Evolutionary conservation across 1,140 invertebrate species (phyloP), one percentile per base, ranked within the genome.

Genomic region (Aphaenogaster floridana): DNA sequence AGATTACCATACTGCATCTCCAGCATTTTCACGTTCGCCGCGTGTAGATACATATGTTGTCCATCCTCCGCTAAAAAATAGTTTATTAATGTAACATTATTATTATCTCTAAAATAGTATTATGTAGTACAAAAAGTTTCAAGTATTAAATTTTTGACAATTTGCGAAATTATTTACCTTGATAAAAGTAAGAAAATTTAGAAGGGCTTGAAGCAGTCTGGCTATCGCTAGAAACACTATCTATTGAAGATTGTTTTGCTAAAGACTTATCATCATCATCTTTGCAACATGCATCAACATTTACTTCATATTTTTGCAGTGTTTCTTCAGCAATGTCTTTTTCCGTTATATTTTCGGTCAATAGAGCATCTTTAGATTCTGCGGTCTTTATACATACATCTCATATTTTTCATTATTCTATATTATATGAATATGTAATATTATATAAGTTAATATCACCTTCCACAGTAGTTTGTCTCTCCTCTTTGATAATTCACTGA

Each of bases 31-130:
- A 98, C 97, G 95, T 99, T 99, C 88, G 99, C 94, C 4, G 98
- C 97, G 96, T 99, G 98, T 66, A 99, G 94, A 94, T 98, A 99
- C 42, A 99, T 97, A 93, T 99, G 98, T 94, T 99, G 98, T 0
- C 99, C 99, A 96, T 99, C 98, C 52, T 96, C 96, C 81, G 97
- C 98, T 98, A 91, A 59, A 96, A 96, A 91, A 68, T 42, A 9
- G 3, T 69, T 28, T 15, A 91, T 90, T 90, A 89, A 92, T 77
- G 28, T 28, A 28, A 84, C 42, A 21, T 61, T n/a, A 50, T 15
- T 78, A 5, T 48, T 39, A 39, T 52, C 48, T 45, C 34, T 45
- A 9, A 77, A 68, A 74, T 36, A 52, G 1, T 0, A 34, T 61
- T 8, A 45, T 48, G 11, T 11, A 48, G 13, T 11, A 8, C 11